Evolutionary conservation across 2,888 invertebrate species (phyloP), one percentile per base, ranked within the genome.

Genomic region (Macroteleia sp.): DNA sequence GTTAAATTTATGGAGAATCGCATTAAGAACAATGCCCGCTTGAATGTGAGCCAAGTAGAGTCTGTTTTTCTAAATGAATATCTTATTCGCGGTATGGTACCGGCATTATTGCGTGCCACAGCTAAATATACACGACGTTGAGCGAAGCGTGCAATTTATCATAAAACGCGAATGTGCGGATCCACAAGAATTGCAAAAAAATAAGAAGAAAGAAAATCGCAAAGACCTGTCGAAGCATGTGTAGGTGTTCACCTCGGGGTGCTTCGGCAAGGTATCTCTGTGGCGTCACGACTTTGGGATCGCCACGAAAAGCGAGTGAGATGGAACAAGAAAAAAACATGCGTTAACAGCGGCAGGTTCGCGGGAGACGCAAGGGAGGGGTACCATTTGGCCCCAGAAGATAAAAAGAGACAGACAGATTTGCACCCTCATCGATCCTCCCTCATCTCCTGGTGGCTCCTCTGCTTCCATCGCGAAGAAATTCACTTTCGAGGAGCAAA

Each of bases 401-500:
- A 71, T 66, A 59, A 71, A 77, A 66, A 59, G 66, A 70, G 70
- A 77, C 30, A 32, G 50, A 39, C 76, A 28, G 56, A 77, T 74
- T 77, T 81, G 83, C 77, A 77, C 80, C 79, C 82, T 83, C 83
- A 79, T 82, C 83, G 79, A 83, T 84, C 83, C 79, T 79, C 79
- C 61, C 76, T 66, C 70, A 48, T 59, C 59, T 67, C 67, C 42
- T 48, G 39, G 16, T 41, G 14, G 69, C 44, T 73, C 32, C 57
- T 62, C 59, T 52, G 22, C 69, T 62, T 62, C 75, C 76, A 41
- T 70, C 70, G 83, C 77, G 85, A 87, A 88, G 88, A 89, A 90
- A 88, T 89, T 89, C 87, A 88, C 87, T 89, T 90, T 89, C 85
- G 83, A 69, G 79, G 54, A 78, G 77, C 73, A 79, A 81, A 56